Conservation (phyloP, 2,113 vertebrate species). For the Amphiprion percula region DNA sequence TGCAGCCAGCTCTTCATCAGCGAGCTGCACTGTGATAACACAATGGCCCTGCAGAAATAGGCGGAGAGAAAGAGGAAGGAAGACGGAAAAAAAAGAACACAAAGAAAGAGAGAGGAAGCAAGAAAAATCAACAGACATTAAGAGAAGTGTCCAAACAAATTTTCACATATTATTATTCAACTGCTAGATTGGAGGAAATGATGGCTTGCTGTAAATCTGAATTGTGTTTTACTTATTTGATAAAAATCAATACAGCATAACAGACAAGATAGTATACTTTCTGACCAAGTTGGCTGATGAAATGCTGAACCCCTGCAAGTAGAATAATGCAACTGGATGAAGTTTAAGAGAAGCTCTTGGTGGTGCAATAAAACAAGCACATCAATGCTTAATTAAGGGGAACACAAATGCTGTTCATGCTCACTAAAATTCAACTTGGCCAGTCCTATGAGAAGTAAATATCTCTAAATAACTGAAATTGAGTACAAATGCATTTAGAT, state of each 20-base stretch:
- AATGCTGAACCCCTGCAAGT: too few species aligned
- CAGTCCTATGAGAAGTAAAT: neutral
- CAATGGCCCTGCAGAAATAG: slow-evolving; percentile 87
- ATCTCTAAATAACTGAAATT: neutral
- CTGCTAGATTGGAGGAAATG: neutral
- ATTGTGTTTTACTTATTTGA: neutral
- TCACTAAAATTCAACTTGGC: neutral
- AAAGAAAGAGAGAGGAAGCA: neutral
- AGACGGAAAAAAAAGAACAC: neutral
- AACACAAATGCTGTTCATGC: neutral
- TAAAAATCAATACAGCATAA: neutral
- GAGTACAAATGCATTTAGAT: neutral
- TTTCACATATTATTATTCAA: neutral
- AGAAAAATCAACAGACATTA: neutral
- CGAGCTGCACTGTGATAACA: slow-evolving; percentile 91
- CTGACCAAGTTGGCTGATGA: too few species aligned
- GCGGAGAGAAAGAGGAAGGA: neutral
- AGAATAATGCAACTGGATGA: too few species aligned
- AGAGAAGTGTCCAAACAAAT: neutral
- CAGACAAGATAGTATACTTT: too few species aligned
- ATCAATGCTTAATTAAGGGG: neutral
- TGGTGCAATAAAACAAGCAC: too few species aligned
- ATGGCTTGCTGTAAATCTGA: neutral
- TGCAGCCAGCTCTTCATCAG: slow-evolving; percentile 85
- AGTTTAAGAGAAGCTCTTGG: too few species aligned